phyloP scores from a whole-genome alignment of 2,888 invertebrate species.

The Minunthozetes semirufus region DNA sequence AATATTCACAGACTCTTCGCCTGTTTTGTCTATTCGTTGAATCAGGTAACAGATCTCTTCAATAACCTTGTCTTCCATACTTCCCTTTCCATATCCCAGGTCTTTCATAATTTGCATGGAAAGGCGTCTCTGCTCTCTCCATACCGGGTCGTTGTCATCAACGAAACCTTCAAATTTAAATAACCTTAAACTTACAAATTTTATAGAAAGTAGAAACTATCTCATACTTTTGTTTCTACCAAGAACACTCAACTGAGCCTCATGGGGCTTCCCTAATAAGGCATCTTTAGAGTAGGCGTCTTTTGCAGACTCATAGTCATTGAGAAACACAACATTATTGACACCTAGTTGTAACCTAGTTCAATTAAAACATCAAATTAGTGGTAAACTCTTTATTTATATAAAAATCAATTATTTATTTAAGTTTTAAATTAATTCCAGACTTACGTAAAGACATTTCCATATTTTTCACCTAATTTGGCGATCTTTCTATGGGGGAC shows the following conservation, averaged over 20 bases:
- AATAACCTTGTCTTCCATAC: conserved; percentile 42
- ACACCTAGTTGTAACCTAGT: conserved; percentile 38
- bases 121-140: conserved; percentile 42
- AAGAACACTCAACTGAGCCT: conserved; percentile 27
- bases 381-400: too few relatives aligned
- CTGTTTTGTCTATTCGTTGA: conserved; percentile 12
- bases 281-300: conserved; percentile 37
- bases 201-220: not conserved
- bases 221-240: conserved; percentile 34
- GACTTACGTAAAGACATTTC: conserved; percentile 39
- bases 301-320: too few relatives aligned
- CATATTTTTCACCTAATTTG: conserved; percentile 39
- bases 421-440: not conserved
- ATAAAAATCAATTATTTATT: not conserved
- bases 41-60: conserved; percentile 39
- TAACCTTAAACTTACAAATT: not conserved
- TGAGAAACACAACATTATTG: conserved; percentile 37
- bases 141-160: conserved; percentile 38
- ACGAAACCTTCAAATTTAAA: conserved; percentile 28
- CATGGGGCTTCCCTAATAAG: conserved; percentile 35
- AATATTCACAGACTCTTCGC: conserved; percentile 4
- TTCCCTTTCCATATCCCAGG: conserved; percentile 41
- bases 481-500: conserved; percentile 35
- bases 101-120: conserved; percentile 40
- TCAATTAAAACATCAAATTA: too few relatives aligned